These are phyloP conservation scores for Pristionchus pacificus DNA, from an alignment of 1,140 invertebrate genomes.

Conservation along the genomic window DNA sequence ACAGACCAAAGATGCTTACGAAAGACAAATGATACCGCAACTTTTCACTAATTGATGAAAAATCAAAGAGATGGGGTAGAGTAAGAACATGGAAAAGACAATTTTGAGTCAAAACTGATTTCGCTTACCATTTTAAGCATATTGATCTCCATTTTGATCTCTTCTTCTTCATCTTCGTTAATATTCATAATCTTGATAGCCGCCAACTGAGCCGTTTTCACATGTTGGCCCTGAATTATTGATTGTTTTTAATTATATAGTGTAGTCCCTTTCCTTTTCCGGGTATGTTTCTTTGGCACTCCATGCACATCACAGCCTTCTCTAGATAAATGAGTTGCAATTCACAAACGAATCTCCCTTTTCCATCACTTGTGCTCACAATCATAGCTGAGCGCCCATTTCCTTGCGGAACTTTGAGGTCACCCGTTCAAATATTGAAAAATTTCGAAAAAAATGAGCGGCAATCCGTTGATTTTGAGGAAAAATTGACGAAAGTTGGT, in stretches of 20 bases:
- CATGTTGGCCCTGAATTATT: slow-evolving; percentile 82
- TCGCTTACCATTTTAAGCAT: slow-evolving; percentile 79
- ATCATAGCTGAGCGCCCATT: too few species aligned
- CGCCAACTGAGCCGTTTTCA: slow-evolving; percentile 95
- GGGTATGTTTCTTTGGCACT: too few species aligned
- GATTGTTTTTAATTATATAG: slow-evolving; percentile 1
- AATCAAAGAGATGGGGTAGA: slow-evolving; percentile 1
- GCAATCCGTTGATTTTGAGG: neutral
- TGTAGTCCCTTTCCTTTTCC: too few species aligned
- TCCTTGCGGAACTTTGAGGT: too few species aligned
- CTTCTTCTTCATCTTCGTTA: slow-evolving; percentile 98
- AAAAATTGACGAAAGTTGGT: neutral
- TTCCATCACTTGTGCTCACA: too few species aligned
- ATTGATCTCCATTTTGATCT: slow-evolving; percentile 99
- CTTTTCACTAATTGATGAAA: slow-evolving; percentile 22
- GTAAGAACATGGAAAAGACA: neutral
- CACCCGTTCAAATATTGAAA: too few species aligned
- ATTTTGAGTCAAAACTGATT: slow-evolving; percentile 2
- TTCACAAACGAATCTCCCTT: too few species aligned
- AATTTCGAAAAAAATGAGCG: too few species aligned
- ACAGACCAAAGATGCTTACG: neutral
- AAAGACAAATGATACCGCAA: neutral
- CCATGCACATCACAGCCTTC: too few species aligned
- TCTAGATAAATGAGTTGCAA: too few species aligned
- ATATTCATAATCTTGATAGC: slow-evolving; percentile 99